A percentile compares a stretch with the other conserved stretches of the same genome.
phyloP scores from a whole-genome alignment of 2,888 invertebrate genomes.

The Alloplasta piceator region DNA sequence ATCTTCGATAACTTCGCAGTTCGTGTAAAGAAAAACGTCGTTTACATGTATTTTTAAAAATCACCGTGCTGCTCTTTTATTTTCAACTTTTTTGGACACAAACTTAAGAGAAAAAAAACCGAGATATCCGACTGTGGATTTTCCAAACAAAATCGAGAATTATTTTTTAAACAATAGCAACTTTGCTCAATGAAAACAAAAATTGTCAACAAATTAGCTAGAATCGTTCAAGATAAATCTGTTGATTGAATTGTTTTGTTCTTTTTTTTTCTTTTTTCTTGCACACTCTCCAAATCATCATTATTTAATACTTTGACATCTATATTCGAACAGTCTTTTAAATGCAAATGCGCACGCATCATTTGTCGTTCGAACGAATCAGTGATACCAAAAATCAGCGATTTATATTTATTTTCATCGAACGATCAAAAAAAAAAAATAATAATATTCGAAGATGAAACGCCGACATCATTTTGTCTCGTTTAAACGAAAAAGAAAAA shows the following conservation, averaged over 20 bases:
- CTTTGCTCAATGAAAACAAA: neutral
- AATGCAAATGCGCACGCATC: slow-evolving; percentile 60
- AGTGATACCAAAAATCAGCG: neutral
- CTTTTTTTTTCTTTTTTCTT: neutral
- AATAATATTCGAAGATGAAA: slow-evolving; percentile 38
- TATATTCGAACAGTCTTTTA: slow-evolving; percentile 70
- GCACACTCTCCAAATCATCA: slow-evolving; percentile 7
- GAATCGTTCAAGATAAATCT: slow-evolving; percentile 37
- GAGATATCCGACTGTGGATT: no score
- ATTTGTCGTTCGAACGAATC: slow-evolving; percentile 15
- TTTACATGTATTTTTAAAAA: no score
- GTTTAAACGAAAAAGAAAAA: slow-evolving; percentile 4
- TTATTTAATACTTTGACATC: slow-evolving; percentile 68
- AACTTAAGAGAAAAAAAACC: no score
- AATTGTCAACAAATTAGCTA: neutral
- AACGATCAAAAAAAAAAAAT: slow-evolving; percentile 33
- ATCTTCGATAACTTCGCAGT: no score
- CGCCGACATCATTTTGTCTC: neutral
- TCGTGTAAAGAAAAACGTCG: no score
- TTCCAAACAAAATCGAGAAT: no score
- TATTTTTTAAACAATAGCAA: no score
- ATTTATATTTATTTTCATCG: slow-evolving; percentile 8
- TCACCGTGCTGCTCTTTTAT: no score
- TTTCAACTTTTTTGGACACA: no score
- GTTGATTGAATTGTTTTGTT: slow-evolving; percentile 13